Conservation (phyloP, 35 echinoderm and acorn worm species). For the Holothuria glaberrima region DNA sequence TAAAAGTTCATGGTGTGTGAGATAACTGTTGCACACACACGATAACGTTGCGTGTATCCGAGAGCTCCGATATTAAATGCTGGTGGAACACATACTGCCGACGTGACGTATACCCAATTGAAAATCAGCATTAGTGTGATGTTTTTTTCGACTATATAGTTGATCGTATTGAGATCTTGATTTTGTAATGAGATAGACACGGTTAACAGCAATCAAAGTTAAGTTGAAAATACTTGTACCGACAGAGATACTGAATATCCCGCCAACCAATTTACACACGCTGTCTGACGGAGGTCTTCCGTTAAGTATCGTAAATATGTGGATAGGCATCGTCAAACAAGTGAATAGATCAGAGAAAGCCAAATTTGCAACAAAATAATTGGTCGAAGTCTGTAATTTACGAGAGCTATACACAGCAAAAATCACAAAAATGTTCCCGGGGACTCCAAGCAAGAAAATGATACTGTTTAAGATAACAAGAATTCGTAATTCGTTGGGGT, state of each 20-base stretch:
- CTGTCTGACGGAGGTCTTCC: not conserved
- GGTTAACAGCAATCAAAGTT: slow-evolving; percentile 62
- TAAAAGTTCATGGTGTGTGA: no score
- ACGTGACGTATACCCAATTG: not conserved
- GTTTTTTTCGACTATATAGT: not conserved
- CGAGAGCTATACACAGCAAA: slow-evolving; percentile 25
- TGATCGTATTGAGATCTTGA: not conserved
- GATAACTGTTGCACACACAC: not conserved
- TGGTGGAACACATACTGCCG: not conserved
- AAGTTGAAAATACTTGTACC: slow-evolving; percentile 49
- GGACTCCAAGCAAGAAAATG: slow-evolving; percentile 45
- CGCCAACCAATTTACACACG: slow-evolving; percentile 46
- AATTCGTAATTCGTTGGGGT: no score
- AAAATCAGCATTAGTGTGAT: not conserved
- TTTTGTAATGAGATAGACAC: slow-evolving; percentile 68
- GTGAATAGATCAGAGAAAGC: not conserved
- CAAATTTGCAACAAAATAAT: slow-evolving; percentile 42
- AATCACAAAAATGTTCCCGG: slow-evolving; percentile 74
- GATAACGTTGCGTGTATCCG: not conserved
- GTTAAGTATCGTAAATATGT: not conserved
- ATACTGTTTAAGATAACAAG: not conserved
- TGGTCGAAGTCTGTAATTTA: slow-evolving; percentile 59
- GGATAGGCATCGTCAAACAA: not conserved
- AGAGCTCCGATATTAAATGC: not conserved
- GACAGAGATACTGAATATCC: slow-evolving; percentile 40